A percentile compares a stretch with the other conserved stretches of the same genome.
Evolutionary conservation across 1,140 invertebrate genomes (phyloP).

Genomic region (Drosophila persimilis): DNA sequence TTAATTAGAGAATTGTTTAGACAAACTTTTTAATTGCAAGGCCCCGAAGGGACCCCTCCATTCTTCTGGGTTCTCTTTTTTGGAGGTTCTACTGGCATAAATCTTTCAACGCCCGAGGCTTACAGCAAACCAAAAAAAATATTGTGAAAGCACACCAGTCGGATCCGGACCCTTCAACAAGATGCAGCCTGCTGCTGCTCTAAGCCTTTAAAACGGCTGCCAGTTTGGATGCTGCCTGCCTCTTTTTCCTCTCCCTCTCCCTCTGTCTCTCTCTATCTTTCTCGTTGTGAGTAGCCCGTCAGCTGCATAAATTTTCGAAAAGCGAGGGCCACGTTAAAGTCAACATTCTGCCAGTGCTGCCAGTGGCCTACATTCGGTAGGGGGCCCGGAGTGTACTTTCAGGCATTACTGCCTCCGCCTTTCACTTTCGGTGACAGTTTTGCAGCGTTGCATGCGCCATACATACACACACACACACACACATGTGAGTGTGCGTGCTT

Average conservation of each 20-base stretch:
- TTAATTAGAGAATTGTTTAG: conserved; percentile 81
- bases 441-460: conserved; percentile 48
- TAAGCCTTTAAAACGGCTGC: conserved; percentile 35
- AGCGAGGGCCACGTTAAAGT: conserved; percentile 76
- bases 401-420: conserved; percentile 60
- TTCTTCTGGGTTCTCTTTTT: conserved; percentile 28
- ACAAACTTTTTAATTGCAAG: conserved; percentile 75
- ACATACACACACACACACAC: conserved; percentile 21
- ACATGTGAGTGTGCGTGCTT: conserved; percentile 50
- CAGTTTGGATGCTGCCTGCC: neutral
- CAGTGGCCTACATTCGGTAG: conserved; percentile 68
- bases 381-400: conserved; percentile 51
- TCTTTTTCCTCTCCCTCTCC: neutral
- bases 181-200: neutral
- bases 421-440: conserved; percentile 77
- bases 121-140: conserved; percentile 32
- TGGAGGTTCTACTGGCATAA: conserved; percentile 47
- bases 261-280: neutral
- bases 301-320: conserved; percentile 78
- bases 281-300: conserved; percentile 44
- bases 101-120: conserved; percentile 40
- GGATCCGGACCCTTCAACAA: conserved; percentile 8
- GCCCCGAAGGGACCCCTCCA: conserved; percentile 13
- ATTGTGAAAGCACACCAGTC: conserved; percentile 16
- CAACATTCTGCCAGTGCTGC: conserved; percentile 64